phyloP scores from a whole-genome alignment of 2,888 invertebrate genomes.

The Altica lythri region DNA sequence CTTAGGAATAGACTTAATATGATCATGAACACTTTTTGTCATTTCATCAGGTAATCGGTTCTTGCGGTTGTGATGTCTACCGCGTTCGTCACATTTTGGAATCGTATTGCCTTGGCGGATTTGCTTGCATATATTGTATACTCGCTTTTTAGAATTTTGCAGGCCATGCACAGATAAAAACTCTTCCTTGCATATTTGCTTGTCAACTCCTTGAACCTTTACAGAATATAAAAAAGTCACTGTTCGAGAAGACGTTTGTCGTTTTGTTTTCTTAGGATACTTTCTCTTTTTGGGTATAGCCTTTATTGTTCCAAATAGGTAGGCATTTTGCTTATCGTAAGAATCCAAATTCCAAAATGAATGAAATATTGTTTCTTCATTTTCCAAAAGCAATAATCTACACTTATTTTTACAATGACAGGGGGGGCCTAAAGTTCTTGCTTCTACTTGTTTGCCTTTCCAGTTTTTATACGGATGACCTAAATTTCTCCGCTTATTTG shows the following conservation, averaged over 20 bases:
- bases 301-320: slow-evolving; percentile 28
- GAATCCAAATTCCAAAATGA: slow-evolving; percentile 9
- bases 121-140: too few relatives aligned
- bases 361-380: not conserved
- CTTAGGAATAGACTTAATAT: too few relatives aligned
- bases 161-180: slow-evolving; percentile 18
- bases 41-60: slow-evolving; percentile 28
- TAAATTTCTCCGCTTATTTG: too few relatives aligned
- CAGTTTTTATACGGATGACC: too few relatives aligned
- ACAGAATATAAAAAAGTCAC: slow-evolving; percentile 25
- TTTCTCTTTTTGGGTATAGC: slow-evolving; percentile 18
- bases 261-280: slow-evolving; percentile 32
- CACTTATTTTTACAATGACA: slow-evolving; percentile 4
- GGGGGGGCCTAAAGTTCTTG: too few relatives aligned
- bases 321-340: too few relatives aligned
- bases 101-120: too few relatives aligned
- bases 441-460: too few relatives aligned
- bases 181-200: slow-evolving; percentile 21
- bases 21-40: too few relatives aligned
- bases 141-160: too few relatives aligned
- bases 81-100: too few relatives aligned
- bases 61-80: slow-evolving; percentile 17
- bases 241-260: slow-evolving; percentile 21
- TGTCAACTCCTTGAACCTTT: slow-evolving; percentile 26
- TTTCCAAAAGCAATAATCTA: not conserved